phyloP scores from a whole-genome alignment of 2,888 invertebrate species.

The Geophilus truncorum region DNA sequence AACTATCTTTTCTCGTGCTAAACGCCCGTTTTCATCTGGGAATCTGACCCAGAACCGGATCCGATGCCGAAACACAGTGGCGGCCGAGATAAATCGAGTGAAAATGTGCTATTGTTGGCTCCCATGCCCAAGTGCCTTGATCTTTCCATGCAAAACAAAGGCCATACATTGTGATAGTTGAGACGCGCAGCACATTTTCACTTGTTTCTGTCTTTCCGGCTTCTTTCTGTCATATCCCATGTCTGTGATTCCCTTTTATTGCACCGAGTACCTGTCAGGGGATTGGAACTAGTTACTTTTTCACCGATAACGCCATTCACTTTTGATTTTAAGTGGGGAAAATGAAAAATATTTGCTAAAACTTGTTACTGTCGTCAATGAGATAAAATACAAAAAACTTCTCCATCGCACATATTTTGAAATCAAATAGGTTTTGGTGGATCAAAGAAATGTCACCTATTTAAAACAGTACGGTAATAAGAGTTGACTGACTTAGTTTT shows the following conservation, averaged over 20 bases:
- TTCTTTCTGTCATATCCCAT: slow-evolving; percentile 35
- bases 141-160: slow-evolving; percentile 31
- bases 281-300: neutral
- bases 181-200: slow-evolving; percentile 8
- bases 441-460: no score
- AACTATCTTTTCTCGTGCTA: slow-evolving; percentile 12
- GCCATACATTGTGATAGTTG: slow-evolving; percentile 33
- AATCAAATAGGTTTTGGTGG: neutral
- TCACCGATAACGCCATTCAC: neutral
- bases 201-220: neutral
- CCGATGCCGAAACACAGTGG: slow-evolving; percentile 24
- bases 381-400: neutral
- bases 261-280: slow-evolving; percentile 34
- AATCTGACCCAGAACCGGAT: slow-evolving; percentile 22
- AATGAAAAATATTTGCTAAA: no score
- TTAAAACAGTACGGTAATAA: neutral
- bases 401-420: neutral
- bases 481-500: neutral
- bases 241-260: slow-evolving; percentile 34
- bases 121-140: slow-evolving; percentile 34
- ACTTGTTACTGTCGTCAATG: no score
- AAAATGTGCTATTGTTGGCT: slow-evolving; percentile 19
- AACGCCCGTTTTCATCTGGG: slow-evolving; percentile 12
- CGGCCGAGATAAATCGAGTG: neutral
- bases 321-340: no score